phyloP scores from a whole-genome alignment of 2,113 vertebrate species.

The Tachuris rubrigastra region DNA sequence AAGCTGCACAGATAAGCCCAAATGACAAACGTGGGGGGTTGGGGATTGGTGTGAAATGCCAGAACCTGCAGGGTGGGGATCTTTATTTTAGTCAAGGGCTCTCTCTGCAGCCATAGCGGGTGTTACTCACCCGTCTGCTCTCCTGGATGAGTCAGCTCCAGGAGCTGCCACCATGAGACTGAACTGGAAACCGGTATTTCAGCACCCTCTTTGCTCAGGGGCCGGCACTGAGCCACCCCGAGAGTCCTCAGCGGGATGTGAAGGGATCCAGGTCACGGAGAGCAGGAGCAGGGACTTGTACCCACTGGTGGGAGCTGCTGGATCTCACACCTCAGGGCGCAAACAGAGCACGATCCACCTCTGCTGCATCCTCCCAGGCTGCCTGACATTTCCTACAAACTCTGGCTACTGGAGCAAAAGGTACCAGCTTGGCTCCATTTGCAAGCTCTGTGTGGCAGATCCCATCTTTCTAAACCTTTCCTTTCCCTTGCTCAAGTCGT shows the following conservation, averaged over 20 bases:
- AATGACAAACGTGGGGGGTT: neutral
- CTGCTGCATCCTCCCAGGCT: neutral
- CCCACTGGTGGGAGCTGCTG: neutral
- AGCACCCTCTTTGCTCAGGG: neutral
- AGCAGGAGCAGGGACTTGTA: neutral
- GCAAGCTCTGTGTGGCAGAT: neutral
- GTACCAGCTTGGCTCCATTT: neutral
- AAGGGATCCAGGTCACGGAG: accelerated
- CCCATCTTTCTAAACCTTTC: neutral
- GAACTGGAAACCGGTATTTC: neutral
- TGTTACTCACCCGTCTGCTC: neutral
- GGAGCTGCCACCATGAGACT: neutral
- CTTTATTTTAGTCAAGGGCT: neutral
- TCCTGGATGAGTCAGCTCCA: neutral
- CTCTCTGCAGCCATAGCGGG: neutral
- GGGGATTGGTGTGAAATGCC: neutral
- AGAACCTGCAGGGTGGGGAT: neutral
- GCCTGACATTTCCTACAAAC: neutral
- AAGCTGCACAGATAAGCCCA: neutral
- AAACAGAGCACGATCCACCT: neutral
- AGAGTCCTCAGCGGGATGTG: neutral
- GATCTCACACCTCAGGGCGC: neutral
- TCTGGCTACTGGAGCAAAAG: neutral
- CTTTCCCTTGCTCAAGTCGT: neutral
- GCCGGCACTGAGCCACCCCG: neutral